Conservation (phyloP, 2,113 vertebrate species). For the Hepsetus odoe region DNA sequence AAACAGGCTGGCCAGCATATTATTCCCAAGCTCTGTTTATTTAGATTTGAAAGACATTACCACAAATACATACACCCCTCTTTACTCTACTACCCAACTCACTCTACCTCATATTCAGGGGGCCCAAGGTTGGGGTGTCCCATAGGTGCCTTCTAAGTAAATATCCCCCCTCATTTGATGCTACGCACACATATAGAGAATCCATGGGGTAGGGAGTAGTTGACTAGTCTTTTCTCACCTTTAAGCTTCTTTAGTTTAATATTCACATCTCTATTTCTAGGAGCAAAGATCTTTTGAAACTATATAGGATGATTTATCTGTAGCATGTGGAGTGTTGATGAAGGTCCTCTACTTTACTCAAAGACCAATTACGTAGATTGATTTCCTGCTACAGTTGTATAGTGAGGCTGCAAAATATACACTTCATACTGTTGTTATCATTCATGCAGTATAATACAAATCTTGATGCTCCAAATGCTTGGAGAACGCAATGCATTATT, state of each 20-base stretch:
- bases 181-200: slow-evolving; percentile 45
- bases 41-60: background rate
- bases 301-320: too few relatives aligned
- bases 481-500: too few relatives aligned
- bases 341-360: too few relatives aligned
- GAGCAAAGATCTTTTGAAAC: too few relatives aligned
- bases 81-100: slow-evolving; percentile 53
- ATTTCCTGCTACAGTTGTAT: too few relatives aligned
- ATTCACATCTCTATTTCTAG: background rate
- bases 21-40: background rate
- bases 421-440: too few relatives aligned
- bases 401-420: too few relatives aligned
- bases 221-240: background rate
- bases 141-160: slow-evolving; percentile 64
- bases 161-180: slow-evolving; percentile 43
- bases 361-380: too few relatives aligned
- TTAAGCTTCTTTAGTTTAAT: background rate
- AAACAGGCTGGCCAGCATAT: background rate
- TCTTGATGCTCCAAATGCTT: too few relatives aligned
- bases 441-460: too few relatives aligned
- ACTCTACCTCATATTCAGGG: slow-evolving; percentile 72
- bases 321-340: too few relatives aligned
- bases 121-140: slow-evolving; percentile 50
- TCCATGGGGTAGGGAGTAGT: background rate
- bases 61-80: slow-evolving; percentile 55